These are phyloP conservation scores for Chorisops tibialis DNA, from an alignment of 2,888 invertebrate species.

Conservation along the genomic window DNA sequence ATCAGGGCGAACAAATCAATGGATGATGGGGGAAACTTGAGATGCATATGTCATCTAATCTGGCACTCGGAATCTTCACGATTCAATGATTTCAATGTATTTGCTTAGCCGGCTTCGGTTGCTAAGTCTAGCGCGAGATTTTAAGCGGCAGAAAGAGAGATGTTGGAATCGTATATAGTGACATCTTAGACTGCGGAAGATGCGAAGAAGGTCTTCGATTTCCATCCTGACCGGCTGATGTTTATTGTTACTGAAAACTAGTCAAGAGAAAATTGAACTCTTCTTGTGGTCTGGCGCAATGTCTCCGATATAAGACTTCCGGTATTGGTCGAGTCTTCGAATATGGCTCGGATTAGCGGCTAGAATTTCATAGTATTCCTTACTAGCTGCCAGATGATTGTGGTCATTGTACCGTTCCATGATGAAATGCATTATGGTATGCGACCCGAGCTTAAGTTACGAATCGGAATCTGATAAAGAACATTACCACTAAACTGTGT, in stretches of 20 bases:
- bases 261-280: slow-evolving; percentile 24
- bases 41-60: slow-evolving; percentile 14
- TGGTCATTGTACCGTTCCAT: slow-evolving; percentile 21
- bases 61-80: slow-evolving; percentile 15
- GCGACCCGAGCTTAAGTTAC: too few relatives aligned
- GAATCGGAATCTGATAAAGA: too few relatives aligned
- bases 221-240: slow-evolving; percentile 11
- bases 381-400: neutral
- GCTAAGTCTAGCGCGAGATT: neutral
- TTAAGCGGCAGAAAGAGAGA: slow-evolving; percentile 9
- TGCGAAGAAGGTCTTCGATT: slow-evolving; percentile 19
- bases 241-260: slow-evolving; percentile 23
- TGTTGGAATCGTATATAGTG: slow-evolving; percentile 11
- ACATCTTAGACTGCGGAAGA: slow-evolving; percentile 24
- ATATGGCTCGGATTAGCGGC: neutral
- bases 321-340: slow-evolving; percentile 7
- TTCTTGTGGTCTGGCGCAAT: slow-evolving; percentile 8
- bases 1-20: neutral
- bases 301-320: slow-evolving; percentile 10
- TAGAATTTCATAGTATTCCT: slow-evolving; percentile 8
- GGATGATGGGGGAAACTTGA: slow-evolving; percentile 13
- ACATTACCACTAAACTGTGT: too few relatives aligned
- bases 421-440: neutral
- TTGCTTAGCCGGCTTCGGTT: slow-evolving; percentile 8
- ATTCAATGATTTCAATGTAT: slow-evolving; percentile 1